These are phyloP conservation scores for Gorsachius magnificus DNA, from an alignment of 2,797 vertebrate genomes.

Conservation along the genomic window DNA sequence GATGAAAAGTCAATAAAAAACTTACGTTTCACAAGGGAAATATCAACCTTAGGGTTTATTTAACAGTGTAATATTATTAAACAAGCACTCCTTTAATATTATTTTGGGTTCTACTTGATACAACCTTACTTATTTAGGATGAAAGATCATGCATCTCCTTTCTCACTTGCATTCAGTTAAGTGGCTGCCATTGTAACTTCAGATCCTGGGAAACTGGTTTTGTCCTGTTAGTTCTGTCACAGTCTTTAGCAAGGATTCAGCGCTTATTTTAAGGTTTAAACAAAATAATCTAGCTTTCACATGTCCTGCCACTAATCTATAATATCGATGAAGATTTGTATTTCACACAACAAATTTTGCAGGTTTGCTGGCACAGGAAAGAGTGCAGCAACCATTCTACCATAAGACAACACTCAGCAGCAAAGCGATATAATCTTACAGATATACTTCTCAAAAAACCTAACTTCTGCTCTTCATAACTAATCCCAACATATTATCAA, in stretches of 20 bases:
- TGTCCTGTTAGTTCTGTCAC: neutral
- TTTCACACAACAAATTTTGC: neutral
- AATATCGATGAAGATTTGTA: neutral
- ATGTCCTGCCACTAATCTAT: neutral
- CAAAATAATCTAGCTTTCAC: neutral
- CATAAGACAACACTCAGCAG: neutral
- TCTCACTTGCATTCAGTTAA: neutral
- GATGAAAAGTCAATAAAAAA: neutral
- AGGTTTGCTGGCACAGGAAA: neutral
- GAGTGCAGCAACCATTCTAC: neutral
- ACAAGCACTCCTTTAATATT: neutral
- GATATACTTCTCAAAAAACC: neutral
- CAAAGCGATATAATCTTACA: neutral
- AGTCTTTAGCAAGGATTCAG: neutral
- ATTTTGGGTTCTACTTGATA: neutral
- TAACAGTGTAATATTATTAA: neutral
- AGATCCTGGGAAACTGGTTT: neutral
- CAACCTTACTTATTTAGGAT: neutral
- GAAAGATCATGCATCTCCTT: accelerated
- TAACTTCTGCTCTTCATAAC: neutral
- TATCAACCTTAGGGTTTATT: neutral
- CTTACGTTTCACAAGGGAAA: neutral
- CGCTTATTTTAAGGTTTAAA: neutral
- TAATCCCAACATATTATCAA: neutral
- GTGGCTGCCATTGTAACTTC: neutral